Conservation (phyloP, 92 coral and sea anemone genomes). For the Phymanthus crucifer region DNA sequence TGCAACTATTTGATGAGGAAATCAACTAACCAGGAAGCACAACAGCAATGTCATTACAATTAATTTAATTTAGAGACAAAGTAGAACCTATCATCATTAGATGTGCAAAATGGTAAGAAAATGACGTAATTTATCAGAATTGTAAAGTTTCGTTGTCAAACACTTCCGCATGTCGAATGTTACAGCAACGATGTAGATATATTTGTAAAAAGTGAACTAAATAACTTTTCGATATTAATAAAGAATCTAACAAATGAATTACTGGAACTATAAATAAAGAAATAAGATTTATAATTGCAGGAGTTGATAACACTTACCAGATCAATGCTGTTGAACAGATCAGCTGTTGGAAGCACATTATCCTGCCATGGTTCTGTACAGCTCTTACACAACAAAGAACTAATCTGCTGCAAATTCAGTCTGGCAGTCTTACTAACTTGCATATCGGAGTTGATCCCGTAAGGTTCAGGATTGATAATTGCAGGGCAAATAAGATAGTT, state of each 20-base stretch:
- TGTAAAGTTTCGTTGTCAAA: background rate
- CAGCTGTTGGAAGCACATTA: constrained; percentile 24
- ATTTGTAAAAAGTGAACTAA: too few species aligned
- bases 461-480: constrained; percentile 82
- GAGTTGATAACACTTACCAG: constrained; percentile 45
- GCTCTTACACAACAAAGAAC: constrained; percentile 66
- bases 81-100: background rate
- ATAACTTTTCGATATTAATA: too few species aligned
- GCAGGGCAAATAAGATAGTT: constrained; percentile 85
- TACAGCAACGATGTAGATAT: background rate
- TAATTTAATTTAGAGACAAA: background rate
- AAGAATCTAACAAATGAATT: background rate
- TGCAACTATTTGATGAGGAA: background rate
- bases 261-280: too few species aligned
- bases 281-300: background rate
- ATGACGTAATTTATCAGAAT: background rate
- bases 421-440: constrained; percentile 82
- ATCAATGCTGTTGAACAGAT: constrained; percentile 62
- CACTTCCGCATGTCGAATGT: background rate
- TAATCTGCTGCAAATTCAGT: constrained; percentile 81
- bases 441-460: constrained; percentile 86
- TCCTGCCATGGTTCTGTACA: constrained; percentile 58
- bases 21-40: background rate
- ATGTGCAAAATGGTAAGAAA: background rate
- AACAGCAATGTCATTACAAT: background rate